Percentiles rank a stretch among this genome's conserved stretches.
These are phyloP conservation scores for Formica exsecta DNA, from an alignment of 1,140 invertebrate species.

Conservation along the genomic window DNA sequence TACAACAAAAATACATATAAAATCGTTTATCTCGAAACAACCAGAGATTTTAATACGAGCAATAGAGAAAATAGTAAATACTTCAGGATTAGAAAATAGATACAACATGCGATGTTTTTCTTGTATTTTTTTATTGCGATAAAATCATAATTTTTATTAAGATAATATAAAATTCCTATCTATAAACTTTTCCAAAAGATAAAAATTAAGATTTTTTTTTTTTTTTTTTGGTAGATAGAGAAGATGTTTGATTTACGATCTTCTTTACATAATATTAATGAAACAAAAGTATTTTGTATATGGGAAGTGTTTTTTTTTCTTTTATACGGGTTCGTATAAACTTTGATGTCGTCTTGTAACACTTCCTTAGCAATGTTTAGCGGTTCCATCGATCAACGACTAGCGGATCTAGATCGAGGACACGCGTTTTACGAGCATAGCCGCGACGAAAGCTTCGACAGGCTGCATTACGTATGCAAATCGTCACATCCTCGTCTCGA, in stretches of 20 bases:
- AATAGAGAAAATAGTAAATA: neutral
- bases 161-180: neutral
- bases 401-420: slow-evolving; percentile 83
- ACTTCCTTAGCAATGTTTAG: slow-evolving; percentile 71
- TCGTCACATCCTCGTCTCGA: slow-evolving; percentile 67
- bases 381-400: slow-evolving; percentile 78
- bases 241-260: neutral
- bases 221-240: neutral
- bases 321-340: neutral
- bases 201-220: neutral
- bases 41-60: neutral
- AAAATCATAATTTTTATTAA: neutral
- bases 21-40: neutral
- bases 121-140: neutral
- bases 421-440: slow-evolving; percentile 72
- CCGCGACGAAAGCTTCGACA: slow-evolving; percentile 76
- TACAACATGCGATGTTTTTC: neutral
- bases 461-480: slow-evolving; percentile 72
- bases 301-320: neutral
- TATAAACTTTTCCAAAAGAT: neutral
- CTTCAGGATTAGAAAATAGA: neutral
- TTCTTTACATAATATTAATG: neutral
- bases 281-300: neutral
- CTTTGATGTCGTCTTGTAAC: slow-evolving; percentile 1
- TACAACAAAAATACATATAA: neutral